Evolutionary conservation across 2,797 vertebrate genomes (phyloP).

Genomic region (Smutsia gigantea): DNA sequence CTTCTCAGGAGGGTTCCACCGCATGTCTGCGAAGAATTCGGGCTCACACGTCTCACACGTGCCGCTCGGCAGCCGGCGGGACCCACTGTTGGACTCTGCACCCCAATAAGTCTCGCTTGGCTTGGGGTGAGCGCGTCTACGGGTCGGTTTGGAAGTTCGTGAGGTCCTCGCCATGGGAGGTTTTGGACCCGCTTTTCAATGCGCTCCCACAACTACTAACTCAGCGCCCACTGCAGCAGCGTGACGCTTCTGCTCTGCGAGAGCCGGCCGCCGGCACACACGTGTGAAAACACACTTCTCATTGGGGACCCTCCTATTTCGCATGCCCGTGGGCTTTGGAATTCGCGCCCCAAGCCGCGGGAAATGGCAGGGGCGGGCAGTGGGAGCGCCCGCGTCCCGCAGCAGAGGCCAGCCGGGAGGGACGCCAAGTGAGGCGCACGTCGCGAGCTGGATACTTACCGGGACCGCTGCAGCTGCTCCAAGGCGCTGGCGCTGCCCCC

Average conservation of each 20-base stretch:
- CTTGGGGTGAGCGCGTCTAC: neutral
- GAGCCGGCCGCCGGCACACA: neutral
- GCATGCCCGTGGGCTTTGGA: neutral
- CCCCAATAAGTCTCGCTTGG: neutral
- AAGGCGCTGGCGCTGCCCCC: conserved; percentile 87
- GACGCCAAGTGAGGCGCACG: neutral
- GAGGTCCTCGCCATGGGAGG: neutral
- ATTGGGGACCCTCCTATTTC: neutral
- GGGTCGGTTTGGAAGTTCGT: conserved; percentile 14
- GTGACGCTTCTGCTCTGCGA: neutral
- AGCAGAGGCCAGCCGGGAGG: conserved; percentile 79
- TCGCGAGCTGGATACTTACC: conserved; percentile 86
- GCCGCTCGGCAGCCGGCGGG: neutral
- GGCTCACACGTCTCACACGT: conserved; percentile 27
- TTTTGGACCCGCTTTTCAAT: neutral
- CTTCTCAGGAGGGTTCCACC: neutral
- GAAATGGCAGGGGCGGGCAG: conserved; percentile 46
- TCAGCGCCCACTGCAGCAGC: neutral
- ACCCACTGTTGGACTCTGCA: neutral
- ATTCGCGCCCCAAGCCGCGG: neutral
- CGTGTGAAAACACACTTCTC: neutral
- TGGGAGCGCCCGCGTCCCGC: conserved; percentile 34
- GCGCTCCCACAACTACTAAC: neutral
- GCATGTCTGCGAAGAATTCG: neutral
- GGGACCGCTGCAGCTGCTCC: conserved; percentile 95